Conservation (phyloP, 2,113 vertebrate species). For the Silurus glanis region DNA sequence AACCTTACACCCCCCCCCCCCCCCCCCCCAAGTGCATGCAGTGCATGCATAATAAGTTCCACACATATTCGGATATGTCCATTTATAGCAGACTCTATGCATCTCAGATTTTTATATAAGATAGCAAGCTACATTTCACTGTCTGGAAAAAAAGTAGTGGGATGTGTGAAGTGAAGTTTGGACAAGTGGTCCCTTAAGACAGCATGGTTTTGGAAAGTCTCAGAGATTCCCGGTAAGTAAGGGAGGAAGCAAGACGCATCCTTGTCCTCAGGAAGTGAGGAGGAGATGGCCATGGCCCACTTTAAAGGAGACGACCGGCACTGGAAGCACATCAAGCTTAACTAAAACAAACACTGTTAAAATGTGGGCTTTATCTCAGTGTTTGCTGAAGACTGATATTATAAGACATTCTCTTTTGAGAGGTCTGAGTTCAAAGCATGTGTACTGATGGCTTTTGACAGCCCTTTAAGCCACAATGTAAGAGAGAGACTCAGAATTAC, state of each 20-base stretch:
- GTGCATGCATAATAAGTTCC: background rate
- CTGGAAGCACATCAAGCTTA: constrained; percentile 16
- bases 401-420: background rate
- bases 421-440: background rate
- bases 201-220: constrained; percentile 37
- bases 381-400: background rate
- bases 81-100: background rate
- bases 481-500: no score
- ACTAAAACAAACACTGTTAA: constrained; percentile 32
- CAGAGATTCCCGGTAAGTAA: constrained; percentile 32
- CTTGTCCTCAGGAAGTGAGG: constrained; percentile 43
- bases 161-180: background rate
- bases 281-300: constrained; percentile 23
- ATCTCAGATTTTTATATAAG: background rate
- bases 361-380: constrained; percentile 16
- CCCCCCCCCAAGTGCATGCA: no score
- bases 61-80: background rate
- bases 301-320: constrained; percentile 33
- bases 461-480: background rate
- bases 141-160: no score
- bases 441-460: background rate
- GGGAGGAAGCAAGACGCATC: constrained; percentile 35
- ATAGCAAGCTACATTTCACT: background rate
- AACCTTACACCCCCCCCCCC: background rate
- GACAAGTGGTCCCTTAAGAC: background rate